A percentile compares a stretch with the other conserved stretches of the same genome.
Conservation (phyloP, 1,140 invertebrate species). For the Pseudachorutes palmiensis region DNA sequence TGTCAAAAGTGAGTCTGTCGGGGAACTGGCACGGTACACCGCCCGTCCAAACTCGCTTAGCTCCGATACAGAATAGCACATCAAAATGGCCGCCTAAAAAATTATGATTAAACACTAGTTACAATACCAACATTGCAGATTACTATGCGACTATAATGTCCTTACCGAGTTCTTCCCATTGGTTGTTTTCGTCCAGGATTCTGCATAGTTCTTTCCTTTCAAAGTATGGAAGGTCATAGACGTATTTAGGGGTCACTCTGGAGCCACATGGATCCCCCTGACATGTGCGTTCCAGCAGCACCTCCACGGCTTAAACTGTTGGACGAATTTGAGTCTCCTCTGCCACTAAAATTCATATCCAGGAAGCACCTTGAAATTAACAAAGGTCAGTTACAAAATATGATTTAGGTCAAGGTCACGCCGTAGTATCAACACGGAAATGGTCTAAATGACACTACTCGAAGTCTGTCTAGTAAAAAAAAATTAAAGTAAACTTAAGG, state of each 20-base stretch:
- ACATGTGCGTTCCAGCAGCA: neutral
- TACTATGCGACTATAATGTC: too few relatives aligned
- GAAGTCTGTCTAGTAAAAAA: too few relatives aligned
- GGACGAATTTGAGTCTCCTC: neutral
- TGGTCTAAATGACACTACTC: too few relatives aligned
- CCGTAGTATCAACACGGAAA: too few relatives aligned
- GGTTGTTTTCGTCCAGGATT: slow-evolving; percentile 65
- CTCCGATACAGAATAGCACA: slow-evolving; percentile 46
- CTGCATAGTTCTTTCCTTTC: slow-evolving; percentile 60
- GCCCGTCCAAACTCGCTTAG: slow-evolving; percentile 49
- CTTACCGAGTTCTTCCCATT: slow-evolving; percentile 64
- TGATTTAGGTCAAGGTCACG: too few relatives aligned
- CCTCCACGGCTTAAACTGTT: neutral
- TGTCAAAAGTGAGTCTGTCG: slow-evolving; percentile 63
- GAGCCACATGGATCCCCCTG: too few relatives aligned
- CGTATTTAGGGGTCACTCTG: slow-evolving; percentile 52
- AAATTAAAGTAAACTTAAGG: too few relatives aligned
- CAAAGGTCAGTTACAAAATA: neutral
- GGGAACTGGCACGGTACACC: slow-evolving; percentile 50
- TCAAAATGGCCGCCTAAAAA: too few relatives aligned
- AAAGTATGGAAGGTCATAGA: slow-evolving; percentile 63
- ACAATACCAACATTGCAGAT: too few relatives aligned
- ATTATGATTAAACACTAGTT: too few relatives aligned
- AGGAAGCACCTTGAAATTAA: neutral
- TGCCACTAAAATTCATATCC: slow-evolving; percentile 11